phyloP scores from a whole-genome alignment of 2,888 invertebrate species.

The Muscina levida region DNA sequence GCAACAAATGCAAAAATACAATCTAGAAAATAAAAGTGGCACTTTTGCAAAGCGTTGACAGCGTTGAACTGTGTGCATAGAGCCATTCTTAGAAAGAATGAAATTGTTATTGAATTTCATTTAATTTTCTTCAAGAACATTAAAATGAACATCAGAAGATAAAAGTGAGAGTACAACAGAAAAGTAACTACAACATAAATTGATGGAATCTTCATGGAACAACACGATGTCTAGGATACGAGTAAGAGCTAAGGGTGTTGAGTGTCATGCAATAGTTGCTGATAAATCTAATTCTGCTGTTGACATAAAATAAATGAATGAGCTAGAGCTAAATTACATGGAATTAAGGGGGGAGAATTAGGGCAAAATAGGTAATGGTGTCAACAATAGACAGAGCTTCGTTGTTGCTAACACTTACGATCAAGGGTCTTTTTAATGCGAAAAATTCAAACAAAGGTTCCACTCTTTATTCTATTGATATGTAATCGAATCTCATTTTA shows the following conservation, averaged over 20 bases:
- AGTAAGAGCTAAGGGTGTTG: too few relatives aligned
- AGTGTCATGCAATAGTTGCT: too few relatives aligned
- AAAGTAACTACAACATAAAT: slow-evolving; percentile 2
- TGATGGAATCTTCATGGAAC: slow-evolving; percentile 19
- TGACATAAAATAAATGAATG: background rate
- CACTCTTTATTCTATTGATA: too few relatives aligned
- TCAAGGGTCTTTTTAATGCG: too few relatives aligned
- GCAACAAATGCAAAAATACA: slow-evolving; percentile 22
- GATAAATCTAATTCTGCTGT: slow-evolving; percentile 12
- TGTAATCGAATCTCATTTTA: too few relatives aligned
- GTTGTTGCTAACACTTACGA: too few relatives aligned
- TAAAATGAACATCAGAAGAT: background rate
- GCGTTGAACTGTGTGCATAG: too few relatives aligned
- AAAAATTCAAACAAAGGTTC: too few relatives aligned
- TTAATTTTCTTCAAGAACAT: slow-evolving; percentile 37
- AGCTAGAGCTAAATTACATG: too few relatives aligned
- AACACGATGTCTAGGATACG: slow-evolving; percentile 14
- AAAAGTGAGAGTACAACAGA: background rate
- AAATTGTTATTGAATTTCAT: slow-evolving; percentile 21
- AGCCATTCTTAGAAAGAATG: slow-evolving; percentile 4
- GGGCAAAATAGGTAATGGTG: too few relatives aligned
- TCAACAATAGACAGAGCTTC: too few relatives aligned
- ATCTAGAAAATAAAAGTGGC: slow-evolving; percentile 9
- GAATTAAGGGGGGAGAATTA: too few relatives aligned
- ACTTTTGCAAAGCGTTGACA: background rate